Base-by-base conservation (phyloP, 2,888 invertebrate genomes). In the Argyra leucocephala region DNA sequence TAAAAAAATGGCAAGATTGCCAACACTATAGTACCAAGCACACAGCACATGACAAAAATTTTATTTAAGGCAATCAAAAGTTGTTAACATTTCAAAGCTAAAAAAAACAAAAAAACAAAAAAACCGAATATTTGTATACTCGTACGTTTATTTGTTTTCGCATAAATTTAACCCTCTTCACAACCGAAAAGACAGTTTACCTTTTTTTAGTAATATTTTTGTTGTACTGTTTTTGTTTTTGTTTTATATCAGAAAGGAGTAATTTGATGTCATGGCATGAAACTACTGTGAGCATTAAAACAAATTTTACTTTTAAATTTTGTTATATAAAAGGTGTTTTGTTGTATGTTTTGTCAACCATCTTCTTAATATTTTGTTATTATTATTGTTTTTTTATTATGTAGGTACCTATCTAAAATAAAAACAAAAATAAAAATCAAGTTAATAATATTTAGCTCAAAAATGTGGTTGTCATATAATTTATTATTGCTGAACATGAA, bases 221-320 rank as follows among this genome's bases (percentile, higher is more conserved):
- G 37, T 48, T 31, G 31, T 31, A 31, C 7, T 48, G 5, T 48
- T 48, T 48, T 12, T 48, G 18, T 48, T 48, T 48, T 48, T 48
- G 15, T 31, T 31, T 7, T 31, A 31, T 31, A 31, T 31, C 31
- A 31, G 12, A 31, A 10, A 31, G 12, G 31, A 31, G 31, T 31
- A 31, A 48, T 48, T 48, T 48, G 48, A 48, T 48, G 48, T 48
- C 48, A 48, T 48, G 15, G 48, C 48, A 48, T 48, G 48, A n/a
- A 48, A 48, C 48, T 48, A 48, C 48, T 48, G n/a, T n/a, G 48
- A 48, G 15, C 48, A 48, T 48, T 15, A 48, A 48, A 48, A 48
- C 18, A n/a, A 48, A n/a, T 15, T 48, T 37, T 37, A 10, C 15
- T 37, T 37, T 26, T 31, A 10, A 31, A 31, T 7, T 26, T 31